phyloP scores from a whole-genome alignment of 2,888 invertebrate genomes.

The Prionchulus punctatus region DNA sequence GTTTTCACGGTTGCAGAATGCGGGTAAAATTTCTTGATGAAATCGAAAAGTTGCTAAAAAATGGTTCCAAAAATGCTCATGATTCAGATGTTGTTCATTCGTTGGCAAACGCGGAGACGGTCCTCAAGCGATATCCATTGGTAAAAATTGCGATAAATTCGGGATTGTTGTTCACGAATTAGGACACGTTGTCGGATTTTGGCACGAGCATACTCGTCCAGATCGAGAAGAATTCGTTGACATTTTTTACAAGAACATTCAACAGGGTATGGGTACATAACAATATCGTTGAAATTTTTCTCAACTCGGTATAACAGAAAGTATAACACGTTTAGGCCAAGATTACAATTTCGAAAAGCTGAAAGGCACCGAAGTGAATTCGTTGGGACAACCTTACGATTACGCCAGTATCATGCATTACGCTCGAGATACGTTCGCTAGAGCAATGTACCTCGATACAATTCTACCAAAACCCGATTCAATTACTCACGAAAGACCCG shows the following conservation, averaged over 20 bases:
- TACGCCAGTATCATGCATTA: constrained; percentile 95
- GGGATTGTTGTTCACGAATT: constrained; percentile 94
- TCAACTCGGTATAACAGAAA: neutral
- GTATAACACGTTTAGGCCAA: constrained; percentile 52
- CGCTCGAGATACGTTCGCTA: constrained; percentile 80
- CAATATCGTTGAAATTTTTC: neutral
- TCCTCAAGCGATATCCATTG: constrained; percentile 82
- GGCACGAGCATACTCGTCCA: constrained; percentile 60
- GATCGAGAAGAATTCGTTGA: constrained; percentile 9
- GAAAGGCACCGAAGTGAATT: constrained; percentile 92
- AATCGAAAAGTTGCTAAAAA: no score
- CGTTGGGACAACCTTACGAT: constrained; percentile 81
- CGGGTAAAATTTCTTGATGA: no score
- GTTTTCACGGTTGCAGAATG: constrained; percentile 48
- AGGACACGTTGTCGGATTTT: constrained; percentile 72
- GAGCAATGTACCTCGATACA: constrained; percentile 78
- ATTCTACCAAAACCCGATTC: constrained; percentile 54
- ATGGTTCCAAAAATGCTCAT: no score
- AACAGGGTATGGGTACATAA: constrained; percentile 4
- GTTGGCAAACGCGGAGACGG: constrained; percentile 93
- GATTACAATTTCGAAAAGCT: constrained; percentile 98
- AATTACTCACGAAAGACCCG: constrained; percentile 49
- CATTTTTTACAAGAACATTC: constrained; percentile 11
- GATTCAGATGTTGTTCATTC: constrained; percentile 89
- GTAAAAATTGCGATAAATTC: constrained; percentile 96